These are phyloP conservation scores for Orthosia cruda DNA, from an alignment of 2,888 invertebrate genomes.

Conservation along the genomic window DNA sequence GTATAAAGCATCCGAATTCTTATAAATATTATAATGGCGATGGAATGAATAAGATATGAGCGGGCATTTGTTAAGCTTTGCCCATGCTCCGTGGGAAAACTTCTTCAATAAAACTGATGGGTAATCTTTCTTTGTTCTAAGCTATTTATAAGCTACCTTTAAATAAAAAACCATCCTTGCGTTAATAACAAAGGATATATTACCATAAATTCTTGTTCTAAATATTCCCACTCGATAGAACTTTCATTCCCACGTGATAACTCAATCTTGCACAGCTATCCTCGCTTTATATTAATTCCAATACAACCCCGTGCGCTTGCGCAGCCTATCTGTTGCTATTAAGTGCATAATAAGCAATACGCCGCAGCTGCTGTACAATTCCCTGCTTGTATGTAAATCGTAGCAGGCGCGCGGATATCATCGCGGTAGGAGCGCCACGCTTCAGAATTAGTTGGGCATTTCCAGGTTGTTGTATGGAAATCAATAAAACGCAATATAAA, in stretches of 20 bases:
- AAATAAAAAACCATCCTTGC: neutral
- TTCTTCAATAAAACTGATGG: neutral
- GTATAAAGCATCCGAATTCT: neutral
- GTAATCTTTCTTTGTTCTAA: constrained; percentile 2
- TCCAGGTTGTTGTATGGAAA: neutral
- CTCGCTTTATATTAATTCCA: constrained; percentile 47
- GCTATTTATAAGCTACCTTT: neutral
- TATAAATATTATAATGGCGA: constrained; percentile 17
- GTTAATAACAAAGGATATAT: neutral
- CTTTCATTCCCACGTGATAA: constrained; percentile 45
- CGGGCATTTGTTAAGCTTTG: neutral
- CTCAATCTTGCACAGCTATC: constrained; percentile 19
- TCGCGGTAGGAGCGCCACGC: constrained; percentile 34
- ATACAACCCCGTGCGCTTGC: constrained; percentile 43
- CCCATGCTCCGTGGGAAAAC: neutral
- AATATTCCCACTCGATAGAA: neutral
- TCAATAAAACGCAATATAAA: neutral
- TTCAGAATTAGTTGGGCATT: neutral
- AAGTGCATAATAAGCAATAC: constrained; percentile 66
- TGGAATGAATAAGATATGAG: constrained; percentile 14
- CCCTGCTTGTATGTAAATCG: constrained; percentile 67
- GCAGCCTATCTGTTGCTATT: constrained; percentile 48
- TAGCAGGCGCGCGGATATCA: constrained; percentile 59
- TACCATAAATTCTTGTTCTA: neutral
- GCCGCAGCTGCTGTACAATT: constrained; percentile 55